phyloP scores from a whole-genome alignment of 2,113 vertebrate species.

The Dendrocopos noguchii region DNA sequence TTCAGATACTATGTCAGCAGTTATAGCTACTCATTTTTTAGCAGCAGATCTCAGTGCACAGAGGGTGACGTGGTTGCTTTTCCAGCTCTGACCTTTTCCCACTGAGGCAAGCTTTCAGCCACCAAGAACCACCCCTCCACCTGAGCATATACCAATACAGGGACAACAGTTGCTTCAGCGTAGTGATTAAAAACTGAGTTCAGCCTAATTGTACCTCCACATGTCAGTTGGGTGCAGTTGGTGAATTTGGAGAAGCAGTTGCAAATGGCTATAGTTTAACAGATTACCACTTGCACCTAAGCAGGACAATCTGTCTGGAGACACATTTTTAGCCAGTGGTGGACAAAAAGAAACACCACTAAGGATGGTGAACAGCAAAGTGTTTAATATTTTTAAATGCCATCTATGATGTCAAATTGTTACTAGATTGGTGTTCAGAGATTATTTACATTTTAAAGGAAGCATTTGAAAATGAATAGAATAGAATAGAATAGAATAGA shows the following conservation, averaged over 20 bases:
- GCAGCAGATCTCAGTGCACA: rapidly evolving
- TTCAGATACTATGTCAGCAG: not conserved
- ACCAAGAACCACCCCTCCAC: not conserved
- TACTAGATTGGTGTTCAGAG: not conserved
- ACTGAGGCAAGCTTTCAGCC: not conserved
- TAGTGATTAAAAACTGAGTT: not conserved
- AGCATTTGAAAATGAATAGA: not conserved
- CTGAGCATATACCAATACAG: rapidly evolving
- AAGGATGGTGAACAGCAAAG: not conserved
- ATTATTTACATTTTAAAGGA: not conserved
- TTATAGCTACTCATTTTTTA: not conserved
- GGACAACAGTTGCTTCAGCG: not conserved
- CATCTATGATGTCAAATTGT: not conserved
- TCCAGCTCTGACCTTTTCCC: not conserved
- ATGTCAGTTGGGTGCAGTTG: not conserved
- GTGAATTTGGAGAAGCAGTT: not conserved
- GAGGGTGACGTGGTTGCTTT: not conserved
- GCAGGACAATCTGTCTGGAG: not conserved
- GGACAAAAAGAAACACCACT: not conserved
- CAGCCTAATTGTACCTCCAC: not conserved
- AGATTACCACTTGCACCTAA: not conserved
- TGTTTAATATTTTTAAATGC: not conserved
- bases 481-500: no score
- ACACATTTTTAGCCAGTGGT: not conserved
- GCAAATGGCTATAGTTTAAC: not conserved